A percentile compares a stretch with the other conserved stretches of the same genome.
phyloP scores from a whole-genome alignment of 2,797 vertebrate genomes.

The Myotis daubentonii region DNA sequence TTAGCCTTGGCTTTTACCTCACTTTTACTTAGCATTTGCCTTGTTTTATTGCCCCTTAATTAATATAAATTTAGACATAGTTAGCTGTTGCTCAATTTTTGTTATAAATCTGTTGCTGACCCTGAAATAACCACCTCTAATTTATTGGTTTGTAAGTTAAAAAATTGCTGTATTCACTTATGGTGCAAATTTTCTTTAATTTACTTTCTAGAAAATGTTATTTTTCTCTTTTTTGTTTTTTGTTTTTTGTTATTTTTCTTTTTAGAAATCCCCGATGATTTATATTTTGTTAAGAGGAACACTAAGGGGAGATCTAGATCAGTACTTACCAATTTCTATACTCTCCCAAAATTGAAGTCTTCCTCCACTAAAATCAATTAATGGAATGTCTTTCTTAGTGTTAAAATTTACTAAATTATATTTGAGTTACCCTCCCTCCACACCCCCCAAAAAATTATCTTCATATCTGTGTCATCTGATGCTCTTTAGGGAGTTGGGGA shows the following conservation, averaged over 20 bases:
- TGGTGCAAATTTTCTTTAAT: neutral
- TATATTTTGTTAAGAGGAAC: neutral
- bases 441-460: neutral
- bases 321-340: neutral
- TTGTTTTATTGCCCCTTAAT: neutral
- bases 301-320: neutral
- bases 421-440: neutral
- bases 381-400: neutral
- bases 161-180: neutral
- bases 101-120: neutral
- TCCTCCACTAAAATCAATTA: neutral
- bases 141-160: slow-evolving; percentile 17
- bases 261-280: neutral
- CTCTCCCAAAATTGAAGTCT: neutral
- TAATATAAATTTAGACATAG: neutral
- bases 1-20: neutral
- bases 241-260: neutral
- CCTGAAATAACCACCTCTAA: neutral
- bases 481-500: neutral
- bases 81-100: neutral
- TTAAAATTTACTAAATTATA: neutral
- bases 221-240: too few relatives aligned
- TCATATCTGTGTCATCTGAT: neutral
- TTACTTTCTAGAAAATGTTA: neutral
- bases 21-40: neutral